Conservation (phyloP, 2,797 vertebrate species). For the Cryptoprocta ferox region DNA sequence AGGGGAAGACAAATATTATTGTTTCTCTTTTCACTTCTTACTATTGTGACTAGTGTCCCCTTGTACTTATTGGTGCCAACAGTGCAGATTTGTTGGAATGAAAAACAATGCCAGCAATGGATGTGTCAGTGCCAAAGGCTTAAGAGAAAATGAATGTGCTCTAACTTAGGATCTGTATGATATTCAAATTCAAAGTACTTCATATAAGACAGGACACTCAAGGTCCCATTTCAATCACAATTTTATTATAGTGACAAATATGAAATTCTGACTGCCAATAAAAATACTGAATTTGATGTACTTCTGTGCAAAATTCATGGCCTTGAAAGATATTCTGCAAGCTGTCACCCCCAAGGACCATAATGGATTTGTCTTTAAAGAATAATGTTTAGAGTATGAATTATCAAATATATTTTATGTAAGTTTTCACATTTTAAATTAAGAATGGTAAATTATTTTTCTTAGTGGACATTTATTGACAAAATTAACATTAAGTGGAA, state of each 20-base stretch:
- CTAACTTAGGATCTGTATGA: conserved; percentile 42
- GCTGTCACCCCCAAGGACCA: conserved; percentile 56
- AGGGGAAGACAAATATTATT: conserved; percentile 70
- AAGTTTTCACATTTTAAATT: conserved; percentile 35
- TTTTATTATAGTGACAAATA: conserved; percentile 65
- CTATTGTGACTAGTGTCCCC: background rate
- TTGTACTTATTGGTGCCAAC: conserved; percentile 54
- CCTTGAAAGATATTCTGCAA: conserved; percentile 59
- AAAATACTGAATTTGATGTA: conserved; percentile 66
- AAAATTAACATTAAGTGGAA: conserved; percentile 42
- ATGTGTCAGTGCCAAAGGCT: conserved; percentile 40
- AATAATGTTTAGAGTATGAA: conserved; percentile 36
- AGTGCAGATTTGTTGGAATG: conserved; percentile 73
- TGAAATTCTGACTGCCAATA: conserved; percentile 67
- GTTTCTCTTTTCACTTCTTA: conserved; percentile 61
- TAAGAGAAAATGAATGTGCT: conserved; percentile 65
- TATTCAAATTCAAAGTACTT: conserved; percentile 56
- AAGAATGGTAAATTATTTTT: conserved; percentile 49
- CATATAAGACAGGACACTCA: conserved; percentile 44
- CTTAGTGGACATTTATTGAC: conserved; percentile 61
- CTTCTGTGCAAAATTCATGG: conserved; percentile 66
- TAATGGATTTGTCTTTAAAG: conserved; percentile 58
- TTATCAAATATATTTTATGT: conserved; percentile 59
- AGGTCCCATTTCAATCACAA: conserved; percentile 70
- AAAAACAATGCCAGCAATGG: conserved; percentile 72